These are phyloP conservation scores for Acromyrmex charruanus DNA, from an alignment of 1,140 invertebrate genomes.

Conservation along the genomic window DNA sequence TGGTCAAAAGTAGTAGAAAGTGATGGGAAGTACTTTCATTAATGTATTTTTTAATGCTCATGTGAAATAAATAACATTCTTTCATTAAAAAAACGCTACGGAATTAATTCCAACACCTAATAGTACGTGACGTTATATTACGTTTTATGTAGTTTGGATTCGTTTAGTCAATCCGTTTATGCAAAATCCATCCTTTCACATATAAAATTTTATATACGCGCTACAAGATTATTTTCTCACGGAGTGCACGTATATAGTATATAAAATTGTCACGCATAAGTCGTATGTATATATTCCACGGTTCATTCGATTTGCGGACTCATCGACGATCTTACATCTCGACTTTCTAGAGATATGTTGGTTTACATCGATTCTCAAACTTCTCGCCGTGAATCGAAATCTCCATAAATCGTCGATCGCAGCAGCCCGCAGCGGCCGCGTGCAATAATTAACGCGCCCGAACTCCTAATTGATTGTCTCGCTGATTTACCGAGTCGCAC, in stretches of 20 bases:
- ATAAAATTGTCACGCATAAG: constrained; percentile 17
- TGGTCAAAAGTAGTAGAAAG: no score
- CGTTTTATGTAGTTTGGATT: constrained; percentile 43
- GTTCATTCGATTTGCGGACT: not conserved
- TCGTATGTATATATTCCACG: constrained; percentile 18
- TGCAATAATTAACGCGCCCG: constrained; percentile 58
- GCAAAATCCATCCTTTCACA: not conserved
- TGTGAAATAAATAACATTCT: no score
- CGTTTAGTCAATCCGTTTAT: constrained; percentile 19
- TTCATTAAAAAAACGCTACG: no score
- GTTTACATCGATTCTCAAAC: constrained; percentile 6
- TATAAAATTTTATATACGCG: constrained; percentile 19
- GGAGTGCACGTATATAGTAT: not conserved
- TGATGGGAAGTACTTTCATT: no score
- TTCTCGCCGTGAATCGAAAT: constrained; percentile 43
- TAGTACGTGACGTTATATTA: not conserved
- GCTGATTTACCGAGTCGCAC: constrained; percentile 60
- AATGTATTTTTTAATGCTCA: no score
- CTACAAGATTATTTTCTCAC: constrained; percentile 25
- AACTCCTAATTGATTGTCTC: constrained; percentile 64
- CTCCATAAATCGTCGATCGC: constrained; percentile 48
- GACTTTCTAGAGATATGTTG: constrained; percentile 16
- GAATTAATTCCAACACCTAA: no score
- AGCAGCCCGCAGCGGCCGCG: not conserved
- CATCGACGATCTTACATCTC: constrained; percentile 28